A percentile compares a stretch with the other conserved stretches of the same genome.
These are phyloP conservation scores for Atherinomorus stipes DNA, from an alignment of 2,113 vertebrate genomes.

Conservation along the genomic window DNA sequence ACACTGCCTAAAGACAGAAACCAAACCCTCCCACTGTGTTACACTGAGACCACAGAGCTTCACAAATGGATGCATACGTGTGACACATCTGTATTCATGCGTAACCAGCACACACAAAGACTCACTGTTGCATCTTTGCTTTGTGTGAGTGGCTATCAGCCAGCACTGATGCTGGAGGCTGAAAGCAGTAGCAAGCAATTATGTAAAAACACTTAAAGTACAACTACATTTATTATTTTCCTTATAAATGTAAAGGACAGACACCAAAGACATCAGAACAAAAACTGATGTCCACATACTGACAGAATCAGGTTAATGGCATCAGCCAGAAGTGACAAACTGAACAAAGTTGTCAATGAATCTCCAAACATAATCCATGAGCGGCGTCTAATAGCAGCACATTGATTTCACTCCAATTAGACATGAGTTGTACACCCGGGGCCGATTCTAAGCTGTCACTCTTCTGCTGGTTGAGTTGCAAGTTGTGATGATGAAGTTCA, in stretches of 20 bases:
- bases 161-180: conserved; percentile 4
- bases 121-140: not conserved
- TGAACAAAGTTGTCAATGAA: conserved; percentile 16
- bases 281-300: not conserved
- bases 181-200: conserved; percentile 9
- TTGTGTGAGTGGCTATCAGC: not conserved
- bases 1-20: conserved; percentile 56
- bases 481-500: not conserved
- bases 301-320: conserved; percentile 24
- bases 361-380: conserved; percentile 18
- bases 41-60: conserved; percentile 4
- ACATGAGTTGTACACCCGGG: conserved; percentile 1
- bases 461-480: not conserved
- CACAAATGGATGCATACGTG: conserved; percentile 1
- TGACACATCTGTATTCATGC: not conserved
- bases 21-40: conserved; percentile 19
- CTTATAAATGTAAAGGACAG: too few relatives aligned
- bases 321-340: conserved; percentile 29
- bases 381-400: conserved; percentile 20
- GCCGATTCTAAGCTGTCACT: conserved; percentile 17
- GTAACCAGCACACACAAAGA: not conserved
- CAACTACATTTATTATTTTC: too few relatives aligned
- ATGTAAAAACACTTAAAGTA: too few relatives aligned
- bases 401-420: conserved; percentile 25
- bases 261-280: not conserved